phyloP scores from a whole-genome alignment of 2,113 vertebrate genomes.

The Cisticola juncidis region DNA sequence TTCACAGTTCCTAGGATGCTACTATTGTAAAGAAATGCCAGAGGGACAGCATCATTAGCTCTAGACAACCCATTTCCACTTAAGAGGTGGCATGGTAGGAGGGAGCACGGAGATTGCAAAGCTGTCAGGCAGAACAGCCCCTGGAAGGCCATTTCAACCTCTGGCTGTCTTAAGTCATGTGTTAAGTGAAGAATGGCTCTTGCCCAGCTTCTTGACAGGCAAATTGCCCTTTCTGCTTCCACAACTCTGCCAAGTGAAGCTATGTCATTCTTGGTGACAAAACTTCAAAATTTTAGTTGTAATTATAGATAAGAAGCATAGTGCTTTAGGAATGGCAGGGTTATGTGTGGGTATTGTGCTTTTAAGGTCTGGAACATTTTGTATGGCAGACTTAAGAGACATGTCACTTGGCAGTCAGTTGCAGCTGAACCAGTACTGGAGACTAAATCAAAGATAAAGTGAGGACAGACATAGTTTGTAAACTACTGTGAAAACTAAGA shows the following conservation, averaged over 20 bases:
- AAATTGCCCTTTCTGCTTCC: neutral
- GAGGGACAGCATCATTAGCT: neutral
- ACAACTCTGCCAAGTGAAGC: neutral
- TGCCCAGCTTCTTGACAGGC: neutral
- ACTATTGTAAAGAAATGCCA: neutral
- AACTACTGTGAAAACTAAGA: slow-evolving; percentile 4
- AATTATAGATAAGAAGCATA: neutral
- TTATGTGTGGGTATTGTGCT: neutral
- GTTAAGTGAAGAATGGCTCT: neutral
- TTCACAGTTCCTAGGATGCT: neutral
- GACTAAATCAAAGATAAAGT: neutral
- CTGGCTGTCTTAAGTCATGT: neutral
- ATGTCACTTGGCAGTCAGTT: neutral
- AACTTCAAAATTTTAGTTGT: neutral
- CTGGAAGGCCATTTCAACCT: neutral
- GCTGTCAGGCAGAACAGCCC: neutral
- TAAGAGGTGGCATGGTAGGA: neutral
- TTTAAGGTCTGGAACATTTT: slow-evolving; percentile 29
- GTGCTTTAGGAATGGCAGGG: neutral
- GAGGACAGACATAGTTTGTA: neutral
- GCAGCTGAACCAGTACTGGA: neutral
- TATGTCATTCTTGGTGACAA: neutral
- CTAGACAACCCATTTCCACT: neutral
- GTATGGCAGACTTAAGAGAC: neutral
- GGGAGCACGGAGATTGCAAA: neutral